Base-by-base conservation (phyloP, 2,113 vertebrate species). In the Oryzias woworae region DNA sequence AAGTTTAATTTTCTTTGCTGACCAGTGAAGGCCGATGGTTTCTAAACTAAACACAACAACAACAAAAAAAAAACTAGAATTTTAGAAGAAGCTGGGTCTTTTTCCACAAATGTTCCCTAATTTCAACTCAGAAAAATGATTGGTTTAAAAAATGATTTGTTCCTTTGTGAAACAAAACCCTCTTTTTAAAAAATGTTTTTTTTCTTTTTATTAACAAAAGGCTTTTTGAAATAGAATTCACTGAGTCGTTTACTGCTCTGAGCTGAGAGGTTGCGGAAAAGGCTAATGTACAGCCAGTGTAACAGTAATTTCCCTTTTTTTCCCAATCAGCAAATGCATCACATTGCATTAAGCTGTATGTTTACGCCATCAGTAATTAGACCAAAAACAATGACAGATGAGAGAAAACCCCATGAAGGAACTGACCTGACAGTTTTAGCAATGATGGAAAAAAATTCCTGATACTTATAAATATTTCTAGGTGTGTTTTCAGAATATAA, bases 231-330 rank as follows among this genome's bases (percentile, higher is more conserved):
- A 31, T 42, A 71, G 53, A 56, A 59, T 76, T 73, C 64, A 61
- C 58, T 74, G 73, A 74, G 56, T 74, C 7, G 42, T 73, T 83
- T 51, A 46, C 76, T 78, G 58, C 75, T 70, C 69, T 69, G 64
- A 74, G 66, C 64, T 70, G 62, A 81, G 67, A 13, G 13, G 26
- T 58, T 68, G 44, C 24, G 42, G 60, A 6, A 28, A 78, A 84
- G 69, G 64, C 50, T 43, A 66, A 61, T 72, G 60, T 42, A 16
- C 49, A 63, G 46, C 56, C 20, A 3, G 52, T 63, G 44, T 17
- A 53, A 6, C 14, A 15, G 6, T 23, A 4, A 36, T 18, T 53
- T 53, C 8, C 58, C 58, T 77, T 53, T 58, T 82, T 73, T 71
- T 81, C 5, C 24, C 13, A 58, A 54, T 44, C 41, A 36, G 8